Conservation (phyloP, 2,797 vertebrate species). For the Denticeps clupeoides region DNA sequence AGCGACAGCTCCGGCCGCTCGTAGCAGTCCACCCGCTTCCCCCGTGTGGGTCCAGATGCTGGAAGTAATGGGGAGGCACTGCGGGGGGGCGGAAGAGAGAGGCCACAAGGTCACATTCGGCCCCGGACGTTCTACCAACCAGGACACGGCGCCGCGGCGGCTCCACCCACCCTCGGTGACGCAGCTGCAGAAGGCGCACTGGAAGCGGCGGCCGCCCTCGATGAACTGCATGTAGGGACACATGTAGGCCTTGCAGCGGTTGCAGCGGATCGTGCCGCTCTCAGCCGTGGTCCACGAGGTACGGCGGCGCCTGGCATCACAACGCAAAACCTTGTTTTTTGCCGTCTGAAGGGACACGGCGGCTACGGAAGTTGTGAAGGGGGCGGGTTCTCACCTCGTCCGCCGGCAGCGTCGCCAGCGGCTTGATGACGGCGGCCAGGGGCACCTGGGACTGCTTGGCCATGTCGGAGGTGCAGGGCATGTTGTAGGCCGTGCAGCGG, state of each 20-base stretch:
- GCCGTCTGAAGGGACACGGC: too few relatives aligned
- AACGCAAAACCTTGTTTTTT: not conserved
- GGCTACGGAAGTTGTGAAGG: not conserved
- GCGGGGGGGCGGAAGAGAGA: not conserved
- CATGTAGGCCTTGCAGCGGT: constrained; percentile 98
- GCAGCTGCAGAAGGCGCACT: constrained; percentile 95
- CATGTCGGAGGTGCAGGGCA: constrained; percentile 96
- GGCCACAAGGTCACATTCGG: not conserved
- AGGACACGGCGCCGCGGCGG: too few relatives aligned
- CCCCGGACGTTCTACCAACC: too few relatives aligned
- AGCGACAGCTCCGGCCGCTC: constrained; percentile 89
- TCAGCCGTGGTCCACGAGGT: constrained; percentile 89
- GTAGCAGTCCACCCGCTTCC: constrained; percentile 89
- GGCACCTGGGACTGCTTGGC: constrained; percentile 98
- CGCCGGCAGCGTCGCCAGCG: constrained; percentile 75
- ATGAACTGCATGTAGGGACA: constrained; percentile 99
- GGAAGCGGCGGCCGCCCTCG: constrained; percentile 96
- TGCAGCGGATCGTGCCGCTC: constrained; percentile 85
- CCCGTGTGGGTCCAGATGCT: constrained; percentile 93
- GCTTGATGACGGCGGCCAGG: constrained; percentile 90
- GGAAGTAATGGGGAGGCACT: constrained; percentile 96
- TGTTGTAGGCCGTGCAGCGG: constrained; percentile 92
- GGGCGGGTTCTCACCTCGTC: constrained; percentile 72
- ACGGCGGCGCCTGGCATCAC: constrained; percentile 66
- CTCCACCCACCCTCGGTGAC: constrained; percentile 95